Evolutionary conservation across 1,140 invertebrate genomes (phyloP).

Genomic region (Zaprionus camerounensis): DNA sequence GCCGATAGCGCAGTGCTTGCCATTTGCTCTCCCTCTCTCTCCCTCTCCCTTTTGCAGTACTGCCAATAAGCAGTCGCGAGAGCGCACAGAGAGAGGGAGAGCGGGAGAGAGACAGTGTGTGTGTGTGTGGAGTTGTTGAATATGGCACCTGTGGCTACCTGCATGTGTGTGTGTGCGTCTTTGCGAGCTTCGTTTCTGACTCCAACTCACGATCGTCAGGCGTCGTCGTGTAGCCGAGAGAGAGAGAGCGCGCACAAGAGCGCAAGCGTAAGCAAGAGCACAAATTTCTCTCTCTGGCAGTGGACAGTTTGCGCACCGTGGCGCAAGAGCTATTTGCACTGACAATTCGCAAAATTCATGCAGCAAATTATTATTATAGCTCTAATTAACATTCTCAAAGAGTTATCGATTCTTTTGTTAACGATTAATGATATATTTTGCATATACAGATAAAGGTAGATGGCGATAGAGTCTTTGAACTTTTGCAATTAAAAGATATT

Average conservation of each 20-base stretch:
- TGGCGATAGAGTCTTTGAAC: background rate
- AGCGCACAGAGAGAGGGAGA: background rate
- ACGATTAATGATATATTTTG: background rate
- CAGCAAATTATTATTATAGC: background rate
- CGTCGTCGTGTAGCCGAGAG: background rate
- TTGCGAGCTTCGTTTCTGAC: slow-evolving; percentile 12
- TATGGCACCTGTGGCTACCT: slow-evolving; percentile 26
- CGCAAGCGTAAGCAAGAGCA: background rate
- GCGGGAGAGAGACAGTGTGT: background rate
- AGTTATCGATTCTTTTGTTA: background rate
- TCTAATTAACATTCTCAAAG: background rate
- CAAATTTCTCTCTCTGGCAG: background rate
- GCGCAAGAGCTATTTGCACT: background rate
- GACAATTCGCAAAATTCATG: background rate
- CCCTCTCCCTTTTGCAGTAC: slow-evolving; percentile 5
- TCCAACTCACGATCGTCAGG: background rate
- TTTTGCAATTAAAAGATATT: background rate
- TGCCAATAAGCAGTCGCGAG: background rate
- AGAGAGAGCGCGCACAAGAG: background rate
- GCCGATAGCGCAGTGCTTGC: slow-evolving; percentile 36
- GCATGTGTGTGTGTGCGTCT: background rate
- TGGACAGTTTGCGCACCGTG: background rate
- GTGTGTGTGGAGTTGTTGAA: slow-evolving; percentile 20
- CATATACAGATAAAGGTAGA: background rate
- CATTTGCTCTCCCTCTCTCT: slow-evolving; percentile 5